Percentiles rank a stretch among this genome's conserved stretches.
Evolutionary conservation across 2,113 vertebrate genomes (phyloP).

Genomic region (Xyliphius kryptos): DNA sequence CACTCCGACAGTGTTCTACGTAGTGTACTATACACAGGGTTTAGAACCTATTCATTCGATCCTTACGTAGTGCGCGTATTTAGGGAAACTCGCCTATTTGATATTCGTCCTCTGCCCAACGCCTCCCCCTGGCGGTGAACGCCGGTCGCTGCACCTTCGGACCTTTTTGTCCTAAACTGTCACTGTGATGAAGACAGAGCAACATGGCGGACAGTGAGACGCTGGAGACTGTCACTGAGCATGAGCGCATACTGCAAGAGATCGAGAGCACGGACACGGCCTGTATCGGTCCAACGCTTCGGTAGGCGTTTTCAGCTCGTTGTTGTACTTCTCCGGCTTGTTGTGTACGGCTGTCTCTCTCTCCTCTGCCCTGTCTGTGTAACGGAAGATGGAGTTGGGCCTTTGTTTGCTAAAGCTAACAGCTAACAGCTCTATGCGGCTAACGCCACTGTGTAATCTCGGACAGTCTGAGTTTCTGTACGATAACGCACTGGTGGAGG

Average conservation of each 20-base stretch:
- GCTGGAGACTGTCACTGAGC: slow-evolving; percentile 82
- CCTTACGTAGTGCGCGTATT: too few relatives aligned
- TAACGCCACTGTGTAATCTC: too few relatives aligned
- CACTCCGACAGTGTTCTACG: too few relatives aligned
- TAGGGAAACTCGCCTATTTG: too few relatives aligned
- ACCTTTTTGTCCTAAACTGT: slow-evolving; percentile 44
- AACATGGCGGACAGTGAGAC: slow-evolving; percentile 84
- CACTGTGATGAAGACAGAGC: slow-evolving; percentile 54
- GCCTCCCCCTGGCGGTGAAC: slow-evolving; percentile 38
- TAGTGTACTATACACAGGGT: too few relatives aligned
- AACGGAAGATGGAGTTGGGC: slow-evolving; percentile 34
- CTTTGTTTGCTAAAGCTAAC: slow-evolving; percentile 43
- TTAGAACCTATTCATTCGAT: too few relatives aligned
- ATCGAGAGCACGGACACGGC: slow-evolving; percentile 94
- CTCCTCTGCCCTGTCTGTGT: background rate
- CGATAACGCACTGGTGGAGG: too few relatives aligned
- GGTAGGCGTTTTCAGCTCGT: slow-evolving; percentile 58
- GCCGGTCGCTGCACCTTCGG: slow-evolving; percentile 17
- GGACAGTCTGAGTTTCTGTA: too few relatives aligned
- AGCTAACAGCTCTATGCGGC: too few relatives aligned
- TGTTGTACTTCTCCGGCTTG: background rate
- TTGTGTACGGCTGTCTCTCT: background rate
- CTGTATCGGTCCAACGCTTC: slow-evolving; percentile 88
- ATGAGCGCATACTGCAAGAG: slow-evolving; percentile 94
- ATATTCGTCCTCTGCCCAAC: background rate